Percentiles rank a stretch among this genome's conserved stretches.
phyloP scores from a whole-genome alignment of 1,140 invertebrate genomes.

The Aphaenogaster rudis region DNA sequence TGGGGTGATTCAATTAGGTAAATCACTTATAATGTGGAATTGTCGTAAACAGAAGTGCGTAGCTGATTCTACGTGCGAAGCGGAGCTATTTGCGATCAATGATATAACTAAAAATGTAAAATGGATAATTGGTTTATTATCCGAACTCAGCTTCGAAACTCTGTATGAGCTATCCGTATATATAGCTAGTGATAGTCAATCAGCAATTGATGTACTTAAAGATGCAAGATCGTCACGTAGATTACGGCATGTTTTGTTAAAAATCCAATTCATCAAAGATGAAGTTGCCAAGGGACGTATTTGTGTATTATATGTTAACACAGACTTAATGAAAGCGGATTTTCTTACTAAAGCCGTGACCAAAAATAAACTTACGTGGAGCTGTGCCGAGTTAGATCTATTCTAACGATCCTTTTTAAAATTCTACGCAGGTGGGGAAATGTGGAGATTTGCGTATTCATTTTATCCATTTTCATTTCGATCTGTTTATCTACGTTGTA shows the following conservation, averaged over 20 bases:
- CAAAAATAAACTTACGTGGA: background rate
- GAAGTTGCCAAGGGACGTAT: background rate
- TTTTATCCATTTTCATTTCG: no score
- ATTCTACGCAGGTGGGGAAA: no score
- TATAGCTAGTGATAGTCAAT: background rate
- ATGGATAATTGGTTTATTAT: background rate
- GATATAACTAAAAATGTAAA: constrained; percentile 1
- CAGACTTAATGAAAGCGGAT: background rate
- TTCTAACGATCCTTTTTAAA: no score
- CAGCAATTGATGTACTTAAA: background rate
- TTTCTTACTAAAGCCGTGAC: background rate
- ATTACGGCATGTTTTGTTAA: background rate
- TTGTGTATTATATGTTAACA: background rate
- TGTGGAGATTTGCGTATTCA: no score
- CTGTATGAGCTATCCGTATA: background rate
- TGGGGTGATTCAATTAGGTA: background rate
- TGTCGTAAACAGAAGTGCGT: background rate
- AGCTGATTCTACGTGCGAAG: background rate
- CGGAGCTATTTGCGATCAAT: background rate
- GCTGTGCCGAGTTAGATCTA: background rate
- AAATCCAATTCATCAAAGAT: background rate
- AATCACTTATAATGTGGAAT: background rate
- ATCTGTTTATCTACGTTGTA: no score
- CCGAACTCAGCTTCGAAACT: background rate
- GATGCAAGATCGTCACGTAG: background rate